Base-by-base conservation (phyloP, 2,113 vertebrate genomes). In the Pyrgilauda ruficollis region DNA sequence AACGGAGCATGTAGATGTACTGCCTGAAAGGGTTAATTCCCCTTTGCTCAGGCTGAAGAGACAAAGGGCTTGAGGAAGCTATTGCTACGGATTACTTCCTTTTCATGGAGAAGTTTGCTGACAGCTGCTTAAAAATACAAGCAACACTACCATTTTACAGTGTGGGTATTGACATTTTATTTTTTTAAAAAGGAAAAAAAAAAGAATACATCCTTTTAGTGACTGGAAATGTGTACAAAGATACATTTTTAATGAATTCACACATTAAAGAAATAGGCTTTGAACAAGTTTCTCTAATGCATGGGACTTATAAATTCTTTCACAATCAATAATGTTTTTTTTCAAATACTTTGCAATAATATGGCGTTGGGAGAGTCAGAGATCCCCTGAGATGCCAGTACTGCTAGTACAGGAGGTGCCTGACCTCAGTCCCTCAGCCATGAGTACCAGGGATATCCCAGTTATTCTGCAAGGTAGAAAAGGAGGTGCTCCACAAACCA, bases 311-410 rank as follows among this genome's bases (percentile, higher is more conserved):
- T 8, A 50, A 59, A 81, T 88, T 76, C 43, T 95, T 88, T 89
- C 70, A 84, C n/a, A 89, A 88, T 17, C 2, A 23, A 37, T 30
- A 91, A 49, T 44, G 7, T 1, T 72, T 23, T 2, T 90, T 90
- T 67, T 56, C 26, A 88, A 96, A 96, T 52, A 78, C 10, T 55
- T 30, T 68, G 19, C n/a, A 78, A 47, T 70, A 86, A 37, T 43
- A 80, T 11, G 41, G 83, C 47, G 72, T 27, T 90, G 85, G 73
- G 83, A 91, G 89, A 94, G 82, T 30, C 82, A 90, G 58, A 83
- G 24, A 93, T 91, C 89, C 87, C 92, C 89, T 91, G 47, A 91
- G 78, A 87, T 82, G 79, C 7, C 55, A 59, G 87, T 62, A 94
- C 87, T 96, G 73, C 72, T 69, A 62, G n/a, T 83, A 56, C 20